Percentiles rank a stretch among this genome's conserved stretches.
These are phyloP conservation scores for Acrobeloides nanus DNA, from an alignment of 2,888 invertebrate genomes.

Conservation along the genomic window DNA sequence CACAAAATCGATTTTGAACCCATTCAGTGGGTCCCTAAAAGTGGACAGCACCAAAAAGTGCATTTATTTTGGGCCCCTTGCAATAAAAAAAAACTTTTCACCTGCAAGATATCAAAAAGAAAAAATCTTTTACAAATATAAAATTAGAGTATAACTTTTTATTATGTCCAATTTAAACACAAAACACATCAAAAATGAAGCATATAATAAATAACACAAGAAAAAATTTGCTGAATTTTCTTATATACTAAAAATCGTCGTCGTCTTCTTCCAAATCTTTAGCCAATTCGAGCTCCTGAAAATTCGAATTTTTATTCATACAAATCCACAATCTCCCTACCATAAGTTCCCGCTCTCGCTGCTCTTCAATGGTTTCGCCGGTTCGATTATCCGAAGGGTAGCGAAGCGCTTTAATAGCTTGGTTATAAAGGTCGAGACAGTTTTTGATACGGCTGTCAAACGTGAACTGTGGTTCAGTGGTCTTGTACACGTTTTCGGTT, in stretches of 20 bases:
- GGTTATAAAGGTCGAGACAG: constrained; percentile 93
- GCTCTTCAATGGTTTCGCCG: constrained; percentile 63
- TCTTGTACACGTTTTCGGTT: constrained; percentile 66
- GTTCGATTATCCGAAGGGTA: constrained; percentile 98
- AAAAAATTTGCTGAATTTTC: constrained; percentile 10
- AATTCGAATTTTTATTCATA: neutral
- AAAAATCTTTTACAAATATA: no score
- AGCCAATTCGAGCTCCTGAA: constrained; percentile 87
- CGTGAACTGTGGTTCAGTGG: constrained; percentile 60
- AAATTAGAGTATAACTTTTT: no score
- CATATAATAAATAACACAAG: constrained; percentile 6
- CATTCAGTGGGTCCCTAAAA: no score
- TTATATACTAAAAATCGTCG: constrained; percentile 63
- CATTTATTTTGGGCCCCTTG: no score
- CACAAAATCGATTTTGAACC: no score
- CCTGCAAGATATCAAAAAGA: no score
- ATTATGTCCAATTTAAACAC: no score
- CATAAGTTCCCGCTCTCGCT: constrained; percentile 45
- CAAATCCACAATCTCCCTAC: no score
- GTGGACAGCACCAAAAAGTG: no score
- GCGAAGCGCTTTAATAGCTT: constrained; percentile 95
- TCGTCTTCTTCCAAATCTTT: constrained; percentile 99
- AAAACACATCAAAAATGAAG: no score
- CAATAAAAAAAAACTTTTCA: no score
- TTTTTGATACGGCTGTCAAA: constrained; percentile 74